Evolutionary conservation across 2,113 vertebrate species (phyloP).

Genomic region (Acrocephalus kingi): DNA sequence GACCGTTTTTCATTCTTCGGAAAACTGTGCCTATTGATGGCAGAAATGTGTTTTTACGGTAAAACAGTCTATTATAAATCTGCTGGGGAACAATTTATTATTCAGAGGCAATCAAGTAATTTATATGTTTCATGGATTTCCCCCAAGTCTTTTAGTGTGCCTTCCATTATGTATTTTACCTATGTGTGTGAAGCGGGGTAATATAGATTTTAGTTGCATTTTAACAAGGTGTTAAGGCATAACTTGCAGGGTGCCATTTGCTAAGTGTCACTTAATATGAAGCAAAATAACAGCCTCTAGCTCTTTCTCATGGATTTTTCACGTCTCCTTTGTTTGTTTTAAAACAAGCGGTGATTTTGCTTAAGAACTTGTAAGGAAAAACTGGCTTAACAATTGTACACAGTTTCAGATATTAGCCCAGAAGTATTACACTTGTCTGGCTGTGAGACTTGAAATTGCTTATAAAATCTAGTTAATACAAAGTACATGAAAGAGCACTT

Average conservation of each 20-base stretch:
- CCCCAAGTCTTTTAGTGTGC: neutral
- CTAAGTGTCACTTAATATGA: conserved; percentile 33
- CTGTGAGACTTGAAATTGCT: neutral
- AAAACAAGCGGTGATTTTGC: neutral
- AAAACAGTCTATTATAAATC: neutral
- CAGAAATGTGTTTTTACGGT: neutral
- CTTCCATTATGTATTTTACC: conserved; percentile 20
- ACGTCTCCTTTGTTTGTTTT: neutral
- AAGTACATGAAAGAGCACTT: neutral
- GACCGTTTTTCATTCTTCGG: neutral
- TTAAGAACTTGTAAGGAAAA: neutral
- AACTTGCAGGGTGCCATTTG: conserved; percentile 41
- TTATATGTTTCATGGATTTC: neutral
- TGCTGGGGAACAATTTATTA: neutral
- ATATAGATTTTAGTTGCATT: conserved; percentile 24
- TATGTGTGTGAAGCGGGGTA: neutral
- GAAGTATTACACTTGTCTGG: neutral
- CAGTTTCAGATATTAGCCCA: neutral
- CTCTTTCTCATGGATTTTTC: neutral
- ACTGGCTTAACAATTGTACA: neutral
- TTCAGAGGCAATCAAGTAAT: conserved; percentile 13
- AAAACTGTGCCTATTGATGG: neutral
- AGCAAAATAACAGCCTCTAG: conserved; percentile 7
- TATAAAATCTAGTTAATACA: neutral
- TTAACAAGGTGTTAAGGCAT: conserved; percentile 19